Percentiles rank a stretch among this genome's conserved stretches.
These are phyloP conservation scores for Eupithecia insigniata DNA, from an alignment of 2,888 invertebrate genomes.

Conservation along the genomic window DNA sequence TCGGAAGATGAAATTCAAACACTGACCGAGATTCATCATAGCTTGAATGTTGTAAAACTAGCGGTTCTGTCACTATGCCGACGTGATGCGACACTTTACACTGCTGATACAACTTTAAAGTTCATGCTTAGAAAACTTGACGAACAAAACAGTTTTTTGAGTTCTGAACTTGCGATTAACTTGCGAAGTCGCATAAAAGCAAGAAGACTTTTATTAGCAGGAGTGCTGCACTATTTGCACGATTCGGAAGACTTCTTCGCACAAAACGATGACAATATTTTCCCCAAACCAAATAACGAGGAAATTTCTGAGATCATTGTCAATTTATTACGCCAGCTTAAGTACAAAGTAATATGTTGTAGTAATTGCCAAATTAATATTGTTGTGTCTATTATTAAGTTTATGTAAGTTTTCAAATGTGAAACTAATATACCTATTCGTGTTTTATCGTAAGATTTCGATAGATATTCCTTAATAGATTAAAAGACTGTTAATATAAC, in stretches of 20 bases:
- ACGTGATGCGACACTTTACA: background rate
- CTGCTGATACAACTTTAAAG: background rate
- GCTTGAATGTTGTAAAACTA: slow-evolving; percentile 2
- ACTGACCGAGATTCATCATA: background rate
- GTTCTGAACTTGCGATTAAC: background rate
- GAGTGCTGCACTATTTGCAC: slow-evolving; percentile 2
- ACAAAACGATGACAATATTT: background rate
- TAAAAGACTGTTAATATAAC: too few species aligned
- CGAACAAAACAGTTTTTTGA: slow-evolving; percentile 6
- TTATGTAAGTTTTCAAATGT: too few species aligned
- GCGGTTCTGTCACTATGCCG: background rate
- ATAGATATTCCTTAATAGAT: too few species aligned
- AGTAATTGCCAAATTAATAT: too few species aligned
- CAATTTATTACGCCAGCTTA: background rate
- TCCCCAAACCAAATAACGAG: background rate
- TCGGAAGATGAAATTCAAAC: background rate
- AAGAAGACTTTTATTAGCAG: background rate
- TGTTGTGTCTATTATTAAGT: too few species aligned
- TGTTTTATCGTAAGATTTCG: too few species aligned
- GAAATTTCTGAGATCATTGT: background rate
- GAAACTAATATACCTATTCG: too few species aligned
- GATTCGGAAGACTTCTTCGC: background rate
- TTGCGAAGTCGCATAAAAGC: background rate
- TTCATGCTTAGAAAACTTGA: slow-evolving; percentile 8
- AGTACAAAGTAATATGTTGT: background rate